Percentiles rank a stretch among this genome's conserved stretches.
Evolutionary conservation across 2,797 vertebrate species (phyloP).

Genomic region (Hydrolagus colliei): DNA sequence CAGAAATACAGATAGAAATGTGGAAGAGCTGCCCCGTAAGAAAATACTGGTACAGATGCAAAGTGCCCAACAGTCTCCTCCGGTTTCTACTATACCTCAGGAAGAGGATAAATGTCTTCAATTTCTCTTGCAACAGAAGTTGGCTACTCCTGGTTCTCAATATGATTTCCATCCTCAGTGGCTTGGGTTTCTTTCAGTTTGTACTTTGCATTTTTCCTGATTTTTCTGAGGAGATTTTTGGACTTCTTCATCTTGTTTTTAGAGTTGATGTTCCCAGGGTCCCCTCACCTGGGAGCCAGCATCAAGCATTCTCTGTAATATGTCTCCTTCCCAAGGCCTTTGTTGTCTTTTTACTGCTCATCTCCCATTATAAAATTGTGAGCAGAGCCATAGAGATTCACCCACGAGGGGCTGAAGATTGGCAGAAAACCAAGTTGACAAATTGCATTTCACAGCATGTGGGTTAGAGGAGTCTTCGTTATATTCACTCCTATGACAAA

Average conservation of each 20-base stretch:
- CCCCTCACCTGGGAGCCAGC: background rate
- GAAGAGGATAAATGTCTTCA: conserved; percentile 11
- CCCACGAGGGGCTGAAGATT: background rate
- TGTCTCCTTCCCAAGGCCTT: background rate
- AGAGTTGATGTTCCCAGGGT: background rate
- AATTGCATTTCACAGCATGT: no score
- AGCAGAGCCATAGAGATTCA: conserved; percentile 15
- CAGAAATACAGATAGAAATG: no score
- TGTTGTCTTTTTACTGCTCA: background rate
- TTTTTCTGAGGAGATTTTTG: no score
- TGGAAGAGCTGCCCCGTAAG: no score
- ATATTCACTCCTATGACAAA: no score
- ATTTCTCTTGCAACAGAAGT: background rate
- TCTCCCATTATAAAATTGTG: background rate
- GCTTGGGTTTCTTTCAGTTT: no score
- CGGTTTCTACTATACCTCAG: background rate
- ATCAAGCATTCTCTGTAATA: background rate
- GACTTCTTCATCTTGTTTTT: background rate
- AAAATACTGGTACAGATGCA: no score
- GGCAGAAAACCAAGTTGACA: background rate
- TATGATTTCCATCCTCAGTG: no score
- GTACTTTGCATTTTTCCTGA: no score
- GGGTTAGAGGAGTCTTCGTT: no score
- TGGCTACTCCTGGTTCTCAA: background rate
- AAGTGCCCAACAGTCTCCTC: no score